Evolutionary conservation across 2,113 vertebrate genomes (phyloP).

Genomic region (Periophthalmus modestus): DNA sequence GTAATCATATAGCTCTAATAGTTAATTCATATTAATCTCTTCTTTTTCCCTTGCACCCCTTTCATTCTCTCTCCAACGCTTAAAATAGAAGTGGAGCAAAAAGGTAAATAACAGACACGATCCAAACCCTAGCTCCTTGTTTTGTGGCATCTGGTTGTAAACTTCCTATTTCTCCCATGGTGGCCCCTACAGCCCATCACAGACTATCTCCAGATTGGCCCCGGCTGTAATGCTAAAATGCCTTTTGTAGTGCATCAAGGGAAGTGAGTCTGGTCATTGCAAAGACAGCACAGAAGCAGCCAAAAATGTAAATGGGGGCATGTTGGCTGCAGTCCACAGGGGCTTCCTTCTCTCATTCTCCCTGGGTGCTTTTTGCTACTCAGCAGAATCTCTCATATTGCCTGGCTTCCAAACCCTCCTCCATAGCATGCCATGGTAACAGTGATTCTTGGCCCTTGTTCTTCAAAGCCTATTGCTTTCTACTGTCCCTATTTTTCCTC

Average conservation of each 20-base stretch:
- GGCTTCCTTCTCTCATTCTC: slow-evolving; percentile 80
- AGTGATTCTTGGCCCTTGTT: slow-evolving; percentile 83
- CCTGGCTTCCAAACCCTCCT: slow-evolving; percentile 92
- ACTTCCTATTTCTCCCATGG: slow-evolving; percentile 86
- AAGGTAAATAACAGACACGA: slow-evolving; percentile 99
- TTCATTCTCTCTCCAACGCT: slow-evolving; percentile 99
- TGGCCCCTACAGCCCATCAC: slow-evolving; percentile 82
- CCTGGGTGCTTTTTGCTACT: slow-evolving; percentile 85
- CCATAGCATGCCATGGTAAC: slow-evolving; percentile 96
- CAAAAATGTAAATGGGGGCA: slow-evolving; percentile 86
- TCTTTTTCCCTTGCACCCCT: slow-evolving; percentile 93
- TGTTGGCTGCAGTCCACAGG: slow-evolving; percentile 83
- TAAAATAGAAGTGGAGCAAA: slow-evolving; percentile 99
- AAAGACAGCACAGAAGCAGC: slow-evolving; percentile 76
- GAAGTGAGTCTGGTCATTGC: slow-evolving; percentile 77
- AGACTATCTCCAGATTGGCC: slow-evolving; percentile 73
- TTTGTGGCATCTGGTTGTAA: slow-evolving; percentile 97
- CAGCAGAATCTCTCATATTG: slow-evolving; percentile 88
- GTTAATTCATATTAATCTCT: slow-evolving; percentile 99
- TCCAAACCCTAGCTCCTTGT: slow-evolving; percentile 96
- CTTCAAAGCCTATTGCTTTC: slow-evolving; percentile 82
- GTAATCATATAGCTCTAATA: slow-evolving; percentile 87
- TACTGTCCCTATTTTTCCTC: slow-evolving; percentile 74
- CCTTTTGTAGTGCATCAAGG: slow-evolving; percentile 60
- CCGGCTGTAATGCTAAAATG: slow-evolving; percentile 60